These are phyloP conservation scores for Halocynthia aurantium DNA, from an alignment of 23 tunicate species.

Conservation along the genomic window DNA sequence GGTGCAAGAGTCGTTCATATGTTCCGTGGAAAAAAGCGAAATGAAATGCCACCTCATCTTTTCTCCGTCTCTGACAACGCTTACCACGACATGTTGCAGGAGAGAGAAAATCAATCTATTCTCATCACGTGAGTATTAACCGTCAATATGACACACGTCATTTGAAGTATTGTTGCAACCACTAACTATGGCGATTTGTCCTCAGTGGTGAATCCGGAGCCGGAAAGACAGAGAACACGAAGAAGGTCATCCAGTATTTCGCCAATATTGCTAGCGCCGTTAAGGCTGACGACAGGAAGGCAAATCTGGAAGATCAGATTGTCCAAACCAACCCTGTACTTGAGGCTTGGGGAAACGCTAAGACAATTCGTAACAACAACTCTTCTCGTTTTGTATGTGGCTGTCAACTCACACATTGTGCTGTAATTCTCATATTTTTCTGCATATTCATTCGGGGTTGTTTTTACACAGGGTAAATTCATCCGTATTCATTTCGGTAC, in stretches of 20 bases:
- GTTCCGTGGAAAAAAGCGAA: conserved; percentile 85
- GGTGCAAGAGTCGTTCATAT: conserved; percentile 76
- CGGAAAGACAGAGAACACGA: conserved; percentile 98
- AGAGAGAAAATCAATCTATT: conserved; percentile 96
- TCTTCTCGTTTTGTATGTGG: conserved; percentile 93
- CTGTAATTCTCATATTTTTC: too few relatives aligned
- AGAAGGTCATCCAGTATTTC: conserved; percentile 97
- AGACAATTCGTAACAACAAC: conserved; percentile 97
- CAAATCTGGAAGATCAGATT: conserved; percentile 91
- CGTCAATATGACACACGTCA: not conserved
- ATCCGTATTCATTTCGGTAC: conserved; percentile 99
- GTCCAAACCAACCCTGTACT: conserved; percentile 94
- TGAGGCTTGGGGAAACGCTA: conserved; percentile 99
- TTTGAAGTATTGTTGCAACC: not conserved
- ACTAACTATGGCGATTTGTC: not conserved
- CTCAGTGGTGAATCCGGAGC: conserved; percentile 97
- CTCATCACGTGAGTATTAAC: conserved; percentile 78
- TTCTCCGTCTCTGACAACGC: conserved; percentile 98
- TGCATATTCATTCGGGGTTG: too few relatives aligned
- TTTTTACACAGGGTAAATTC: conserved; percentile 69
- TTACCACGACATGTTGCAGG: conserved; percentile 92
- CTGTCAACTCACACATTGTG: not conserved
- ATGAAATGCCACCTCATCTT: conserved; percentile 94
- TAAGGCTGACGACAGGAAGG: conserved; percentile 39
- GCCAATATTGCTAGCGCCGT: conserved; percentile 79